A percentile compares a stretch with the other conserved stretches of the same genome.
Conservation (phyloP, 2,113 vertebrate genomes). For the Cebidichthys violaceus region DNA sequence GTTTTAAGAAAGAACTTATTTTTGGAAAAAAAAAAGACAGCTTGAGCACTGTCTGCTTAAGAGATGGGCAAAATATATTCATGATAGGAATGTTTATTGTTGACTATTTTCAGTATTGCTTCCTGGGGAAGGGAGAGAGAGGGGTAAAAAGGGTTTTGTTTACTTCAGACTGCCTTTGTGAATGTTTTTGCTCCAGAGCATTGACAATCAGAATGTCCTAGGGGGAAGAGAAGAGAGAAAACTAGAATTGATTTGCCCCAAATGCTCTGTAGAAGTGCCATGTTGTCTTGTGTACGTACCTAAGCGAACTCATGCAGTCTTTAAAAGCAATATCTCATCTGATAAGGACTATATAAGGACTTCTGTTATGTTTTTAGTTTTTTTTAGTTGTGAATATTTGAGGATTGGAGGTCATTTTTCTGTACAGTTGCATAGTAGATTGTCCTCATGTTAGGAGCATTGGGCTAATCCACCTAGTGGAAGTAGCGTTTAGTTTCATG, state of each 20-base stretch:
- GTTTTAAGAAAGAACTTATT: constrained; percentile 80
- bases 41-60: constrained; percentile 49
- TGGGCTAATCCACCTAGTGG: constrained; percentile 60
- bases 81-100: constrained; percentile 72
- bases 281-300: constrained; percentile 74
- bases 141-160: constrained; percentile 68
- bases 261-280: constrained; percentile 81
- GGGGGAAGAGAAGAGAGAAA: constrained; percentile 35
- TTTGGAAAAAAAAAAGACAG: constrained; percentile 59
- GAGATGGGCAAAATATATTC: constrained; percentile 68
- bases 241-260: constrained; percentile 60
- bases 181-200: constrained; percentile 78
- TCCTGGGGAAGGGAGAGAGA: constrained; percentile 55
- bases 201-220: constrained; percentile 82
- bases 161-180: constrained; percentile 80
- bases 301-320: constrained; percentile 79
- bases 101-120: constrained; percentile 79
- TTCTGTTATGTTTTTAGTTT: constrained; percentile 60
- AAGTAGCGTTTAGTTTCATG: constrained; percentile 66
- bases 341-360: constrained; percentile 75
- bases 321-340: constrained; percentile 82
- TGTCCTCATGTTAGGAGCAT: constrained; percentile 64
- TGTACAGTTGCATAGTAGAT: constrained; percentile 73
- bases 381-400: constrained; percentile 70
- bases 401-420: constrained; percentile 62